phyloP scores from a whole-genome alignment of 2,888 invertebrate species.

The Thelaira solivaga region DNA sequence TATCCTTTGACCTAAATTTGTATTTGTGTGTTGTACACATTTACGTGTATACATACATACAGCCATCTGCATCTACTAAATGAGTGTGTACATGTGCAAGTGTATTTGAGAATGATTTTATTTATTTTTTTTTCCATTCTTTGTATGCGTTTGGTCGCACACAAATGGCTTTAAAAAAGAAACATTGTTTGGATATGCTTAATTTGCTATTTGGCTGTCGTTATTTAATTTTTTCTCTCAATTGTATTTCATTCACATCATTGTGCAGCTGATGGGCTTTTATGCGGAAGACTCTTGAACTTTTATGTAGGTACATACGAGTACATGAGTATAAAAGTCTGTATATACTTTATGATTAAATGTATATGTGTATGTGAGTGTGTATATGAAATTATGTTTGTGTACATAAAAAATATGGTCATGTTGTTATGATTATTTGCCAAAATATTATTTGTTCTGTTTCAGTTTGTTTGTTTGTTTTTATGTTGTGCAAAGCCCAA shows the following conservation, averaged over 20 bases:
- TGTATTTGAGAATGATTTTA: conserved; percentile 31
- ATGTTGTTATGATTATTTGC: conserved; percentile 50
- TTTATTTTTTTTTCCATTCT: no score
- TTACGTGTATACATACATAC: no score
- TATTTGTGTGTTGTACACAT: conserved; percentile 64
- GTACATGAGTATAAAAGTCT: neutral
- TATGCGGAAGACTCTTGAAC: conserved; percentile 52
- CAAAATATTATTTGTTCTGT: conserved; percentile 42
- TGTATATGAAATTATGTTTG: neutral
- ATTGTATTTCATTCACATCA: conserved; percentile 43
- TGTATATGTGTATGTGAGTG: neutral
- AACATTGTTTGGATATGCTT: conserved; percentile 43
- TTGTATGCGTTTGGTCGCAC: conserved; percentile 19
- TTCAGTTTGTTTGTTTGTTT: conserved; percentile 13
- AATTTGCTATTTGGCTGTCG: conserved; percentile 45
- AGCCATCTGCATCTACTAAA: no score
- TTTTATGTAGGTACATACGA: conserved; percentile 12
- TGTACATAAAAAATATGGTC: conserved; percentile 23
- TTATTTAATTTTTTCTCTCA: conserved; percentile 21
- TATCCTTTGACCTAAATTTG: conserved; percentile 74
- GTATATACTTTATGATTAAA: no score
- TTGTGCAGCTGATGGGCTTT: conserved; percentile 46
- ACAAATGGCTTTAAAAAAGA: conserved; percentile 29
- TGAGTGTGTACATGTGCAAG: no score
- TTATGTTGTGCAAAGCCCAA: conserved; percentile 20